Base-by-base conservation (phyloP, 2,888 invertebrate genomes). In the Thymelicus acteon region DNA sequence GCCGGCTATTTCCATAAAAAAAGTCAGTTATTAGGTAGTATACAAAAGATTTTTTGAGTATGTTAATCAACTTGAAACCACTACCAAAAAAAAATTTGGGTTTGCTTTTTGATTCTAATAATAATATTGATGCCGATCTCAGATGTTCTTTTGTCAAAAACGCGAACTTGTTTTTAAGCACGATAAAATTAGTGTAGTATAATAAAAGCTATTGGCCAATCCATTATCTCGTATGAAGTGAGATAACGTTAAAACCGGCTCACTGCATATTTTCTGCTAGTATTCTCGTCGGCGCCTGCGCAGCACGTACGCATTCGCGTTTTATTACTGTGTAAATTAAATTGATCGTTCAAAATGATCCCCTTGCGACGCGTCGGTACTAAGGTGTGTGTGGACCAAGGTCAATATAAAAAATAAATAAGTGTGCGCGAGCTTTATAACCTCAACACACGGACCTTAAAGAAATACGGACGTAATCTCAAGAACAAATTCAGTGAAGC, bases 281-380 rank as follows among this genome's bases (percentile, higher is more conserved):
- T 82, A 82, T 83, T 84, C 79, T 81, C 84, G 81, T 76, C 78
- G 79, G 80, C 84, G 83, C 83, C 79, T 73, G 79, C 85, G 85
- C 84, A 79, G 79, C 77, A 77, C 79, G 77, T 74, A 76, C 78
- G 75, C 74, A 24, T 31, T 39, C 54, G 79, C 75, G 75, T 79
- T 77, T 77, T 76, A 75, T 74, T 75, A 77, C 78, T 76, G 78
- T 80, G 82, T 85, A 86, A 80, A 81, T 78, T 76, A 75, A 79
- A 81, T 39, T 81, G 83, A 80, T 73, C 79, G 78, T 70, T 24
- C 76, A 82, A 76, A 81, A 93, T 93, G 94, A 85, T 89, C 79
- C 91, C 93, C 77, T 80, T 93, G 75, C 91, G 93, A 74, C 93
- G 93, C 75, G 82, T 90, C 83, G 88, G 90, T 85, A 90, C 79